Conservation (phyloP, 2,888 invertebrate species). For the Agrenia bidenticulata region DNA sequence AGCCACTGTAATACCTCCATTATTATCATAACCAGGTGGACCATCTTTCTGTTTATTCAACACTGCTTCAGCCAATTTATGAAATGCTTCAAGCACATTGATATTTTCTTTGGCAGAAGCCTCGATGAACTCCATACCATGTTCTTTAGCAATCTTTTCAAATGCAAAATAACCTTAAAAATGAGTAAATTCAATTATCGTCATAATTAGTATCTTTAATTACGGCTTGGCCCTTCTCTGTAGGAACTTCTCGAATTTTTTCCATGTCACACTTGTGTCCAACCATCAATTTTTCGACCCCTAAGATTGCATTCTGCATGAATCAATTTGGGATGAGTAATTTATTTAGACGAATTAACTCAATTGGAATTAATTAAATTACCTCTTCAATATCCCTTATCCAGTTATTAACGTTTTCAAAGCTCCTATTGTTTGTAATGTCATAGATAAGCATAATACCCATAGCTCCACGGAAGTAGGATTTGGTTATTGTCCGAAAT, state of each 20-base stretch:
- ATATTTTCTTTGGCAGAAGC: constrained; percentile 10
- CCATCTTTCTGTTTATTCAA: too few relatives aligned
- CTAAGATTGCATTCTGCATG: constrained; percentile 2
- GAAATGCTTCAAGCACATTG: constrained; percentile 10
- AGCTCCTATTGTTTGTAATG: constrained; percentile 28
- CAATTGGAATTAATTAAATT: background rate
- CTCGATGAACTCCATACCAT: background rate
- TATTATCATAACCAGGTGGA: too few relatives aligned
- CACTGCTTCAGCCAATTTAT: background rate
- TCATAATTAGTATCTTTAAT: too few relatives aligned
- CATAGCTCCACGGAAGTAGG: constrained; percentile 38
- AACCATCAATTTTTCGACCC: constrained; percentile 29
- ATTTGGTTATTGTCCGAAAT: constrained; percentile 39
- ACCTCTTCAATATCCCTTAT: constrained; percentile 22
- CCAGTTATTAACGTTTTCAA: constrained; percentile 37
- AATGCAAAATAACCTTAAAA: too few relatives aligned
- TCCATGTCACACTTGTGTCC: constrained; percentile 37
- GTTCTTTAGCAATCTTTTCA: constrained; percentile 10
- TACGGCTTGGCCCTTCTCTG: constrained; percentile 6
- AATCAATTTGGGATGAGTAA: too few relatives aligned
- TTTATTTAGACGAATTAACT: background rate
- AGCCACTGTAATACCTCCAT: too few relatives aligned
- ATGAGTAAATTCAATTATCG: too few relatives aligned
- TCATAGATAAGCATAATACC: constrained; percentile 43
- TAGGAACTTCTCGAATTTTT: constrained; percentile 19